Percentiles rank a stretch among this genome's conserved stretches.
These are phyloP conservation scores for Cebidichthys violaceus DNA, from an alignment of 2,113 vertebrate genomes.

Conservation along the genomic window DNA sequence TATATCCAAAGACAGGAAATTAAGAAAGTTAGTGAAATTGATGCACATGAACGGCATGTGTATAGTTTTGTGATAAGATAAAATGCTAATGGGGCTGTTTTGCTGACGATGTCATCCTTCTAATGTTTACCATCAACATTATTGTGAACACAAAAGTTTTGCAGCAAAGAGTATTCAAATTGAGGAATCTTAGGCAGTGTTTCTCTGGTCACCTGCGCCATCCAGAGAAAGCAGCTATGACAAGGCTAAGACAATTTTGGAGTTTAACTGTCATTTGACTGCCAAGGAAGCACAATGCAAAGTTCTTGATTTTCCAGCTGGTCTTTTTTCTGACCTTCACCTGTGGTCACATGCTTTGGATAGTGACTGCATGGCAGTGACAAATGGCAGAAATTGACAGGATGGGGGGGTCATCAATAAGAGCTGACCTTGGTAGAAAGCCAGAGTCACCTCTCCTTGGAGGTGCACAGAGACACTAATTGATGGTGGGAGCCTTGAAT, in stretches of 20 bases:
- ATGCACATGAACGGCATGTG: conserved; percentile 8
- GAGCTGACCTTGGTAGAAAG: conserved; percentile 24
- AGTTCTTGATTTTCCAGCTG: background rate
- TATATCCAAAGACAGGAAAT: conserved; percentile 26
- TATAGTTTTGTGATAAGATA: conserved; percentile 13
- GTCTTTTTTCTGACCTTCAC: conserved; percentile 33
- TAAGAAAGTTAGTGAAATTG: conserved; percentile 19
- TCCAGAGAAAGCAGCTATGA: background rate
- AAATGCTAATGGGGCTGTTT: background rate
- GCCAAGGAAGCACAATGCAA: background rate
- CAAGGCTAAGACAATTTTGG: background rate
- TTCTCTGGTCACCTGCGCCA: background rate
- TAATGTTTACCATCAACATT: conserved; percentile 1
- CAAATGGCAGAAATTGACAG: conserved; percentile 32
- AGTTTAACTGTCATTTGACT: background rate
- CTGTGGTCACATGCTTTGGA: conserved; percentile 13
- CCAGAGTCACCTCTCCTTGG: conserved; percentile 18
- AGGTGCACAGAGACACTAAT: conserved; percentile 11
- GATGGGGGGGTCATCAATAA: conserved; percentile 35
- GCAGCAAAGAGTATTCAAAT: background rate
- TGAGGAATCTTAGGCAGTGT: background rate
- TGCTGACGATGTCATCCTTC: conserved; percentile 3
- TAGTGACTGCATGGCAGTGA: conserved; percentile 2
- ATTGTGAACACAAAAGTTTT: conserved; percentile 15
- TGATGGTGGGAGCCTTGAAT: conserved; percentile 12